Base-by-base conservation (phyloP, 2,797 vertebrate genomes). In the Lophius americanus region DNA sequence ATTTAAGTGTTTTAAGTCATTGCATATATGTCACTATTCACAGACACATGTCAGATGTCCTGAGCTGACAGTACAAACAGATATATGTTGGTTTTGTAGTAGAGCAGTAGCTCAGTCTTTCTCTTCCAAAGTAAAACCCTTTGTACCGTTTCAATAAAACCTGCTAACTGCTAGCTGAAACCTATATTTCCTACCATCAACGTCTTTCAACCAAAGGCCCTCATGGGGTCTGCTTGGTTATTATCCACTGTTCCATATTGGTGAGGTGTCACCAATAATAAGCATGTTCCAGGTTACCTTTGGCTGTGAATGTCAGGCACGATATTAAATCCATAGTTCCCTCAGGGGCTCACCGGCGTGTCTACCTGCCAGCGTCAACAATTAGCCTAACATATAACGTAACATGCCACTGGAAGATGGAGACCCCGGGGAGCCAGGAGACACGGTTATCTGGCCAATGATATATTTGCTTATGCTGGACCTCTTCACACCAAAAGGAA, bases 261-360 rank as follows among this genome's bases (percentile, higher is more conserved):
- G 85, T 87, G 85, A 82, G 81, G 76, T 89, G 87, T 88, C 89
- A 86, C 62, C 77, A 47, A 79, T 83, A 91, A 90, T 89, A 89
- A 89, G 81, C 77, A 80, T 78, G 63, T 75, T 71, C 58, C 60
- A 57, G 67, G 60, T 72, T 81, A 70, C 35, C 73, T 71, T 67
- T 64, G 64, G 60, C 68, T 65, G 60, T 67, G 73, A 75, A 70
- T 90, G 88, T 86, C 84, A 85, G 77, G 46, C 36, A 39, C 53
- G 2, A 83, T 44, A 83, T 78, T 75, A 60, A 50, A 77, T 73
- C 61, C 61, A 61, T 48, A 63, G 58, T 51, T 80, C 42, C 63
- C 60, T 64, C 39, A 64, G 68, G 68, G 59, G 60, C 58, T 81
- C 67, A 37, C 12, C 47, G 79, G 76, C 78, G 84, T 64, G 33